Conservation (phyloP, 2,888 invertebrate genomes). For the Rugalucina vietnamica region DNA sequence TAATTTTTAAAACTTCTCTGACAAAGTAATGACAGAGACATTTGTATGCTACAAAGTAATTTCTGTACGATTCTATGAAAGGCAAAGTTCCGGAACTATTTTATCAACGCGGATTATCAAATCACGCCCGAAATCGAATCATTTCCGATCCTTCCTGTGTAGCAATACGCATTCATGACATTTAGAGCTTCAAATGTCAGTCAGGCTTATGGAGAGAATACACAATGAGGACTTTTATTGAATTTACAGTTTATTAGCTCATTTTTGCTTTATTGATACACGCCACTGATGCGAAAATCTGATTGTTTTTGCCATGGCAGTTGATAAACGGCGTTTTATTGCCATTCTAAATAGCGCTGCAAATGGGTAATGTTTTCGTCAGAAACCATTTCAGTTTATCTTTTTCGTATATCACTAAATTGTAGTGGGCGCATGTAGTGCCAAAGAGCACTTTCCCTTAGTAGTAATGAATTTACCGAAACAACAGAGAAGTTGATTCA, state of each 20-base stretch:
- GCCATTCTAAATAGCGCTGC: too few species aligned
- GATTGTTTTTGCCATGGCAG: not conserved
- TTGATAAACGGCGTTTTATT: not conserved
- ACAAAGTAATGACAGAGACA: too few species aligned
- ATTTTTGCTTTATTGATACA: slow-evolving; percentile 4
- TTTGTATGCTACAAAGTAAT: not conserved
- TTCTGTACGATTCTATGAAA: not conserved
- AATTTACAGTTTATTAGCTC: slow-evolving; percentile 9
- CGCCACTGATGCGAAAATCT: not conserved
- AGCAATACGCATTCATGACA: not conserved
- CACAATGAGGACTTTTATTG: slow-evolving; percentile 4
- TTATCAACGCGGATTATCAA: slow-evolving; percentile 18
- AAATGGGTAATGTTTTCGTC: not conserved
- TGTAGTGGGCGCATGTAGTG: not conserved
- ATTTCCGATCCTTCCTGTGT: slow-evolving; percentile 18
- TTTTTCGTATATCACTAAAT: not conserved
- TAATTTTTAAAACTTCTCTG: too few species aligned
- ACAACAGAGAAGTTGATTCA: too few species aligned
- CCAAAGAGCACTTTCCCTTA: not conserved
- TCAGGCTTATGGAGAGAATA: not conserved
- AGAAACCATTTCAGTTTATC: not conserved
- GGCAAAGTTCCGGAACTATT: not conserved
- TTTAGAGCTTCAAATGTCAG: slow-evolving; percentile 1
- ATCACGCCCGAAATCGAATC: slow-evolving; percentile 5
- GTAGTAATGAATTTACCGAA: too few species aligned